Conservation (phyloP, 2,888 invertebrate genomes). For the Antitype chi region DNA sequence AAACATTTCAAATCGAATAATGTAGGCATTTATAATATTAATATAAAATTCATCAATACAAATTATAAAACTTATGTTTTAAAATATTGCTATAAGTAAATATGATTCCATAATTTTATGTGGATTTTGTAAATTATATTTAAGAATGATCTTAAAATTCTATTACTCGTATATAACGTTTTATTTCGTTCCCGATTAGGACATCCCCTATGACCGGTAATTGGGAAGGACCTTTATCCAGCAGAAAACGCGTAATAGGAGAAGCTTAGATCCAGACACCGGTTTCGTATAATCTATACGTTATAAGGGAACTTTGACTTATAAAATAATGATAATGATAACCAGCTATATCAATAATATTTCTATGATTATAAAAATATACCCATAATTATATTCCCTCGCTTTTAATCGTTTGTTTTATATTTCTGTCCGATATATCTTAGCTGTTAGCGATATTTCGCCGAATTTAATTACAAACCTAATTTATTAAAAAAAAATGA, state of each 20-base stretch:
- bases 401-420: conserved; percentile 8
- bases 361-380: conserved; percentile 55
- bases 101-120: conserved; percentile 29
- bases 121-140: conserved; percentile 18
- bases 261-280: neutral
- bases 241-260: no score
- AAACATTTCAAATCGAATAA: neutral
- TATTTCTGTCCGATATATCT: conserved; percentile 15
- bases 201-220: no score
- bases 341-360: conserved; percentile 35
- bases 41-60: conserved; percentile 8
- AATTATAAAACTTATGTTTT: conserved; percentile 30
- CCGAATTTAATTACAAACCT: no score
- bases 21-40: neutral
- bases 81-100: conserved; percentile 19
- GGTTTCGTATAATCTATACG: neutral
- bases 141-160: conserved; percentile 17
- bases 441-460: neutral
- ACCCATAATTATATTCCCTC: conserved; percentile 27
- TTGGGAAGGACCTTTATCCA: neutral
- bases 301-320: conserved; percentile 33
- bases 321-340: conserved; percentile 29
- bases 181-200: neutral
- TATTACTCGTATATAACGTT: conserved; percentile 1
- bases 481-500: neutral